A percentile compares a stretch with the other conserved stretches of the same genome.
Evolutionary conservation across 2,888 invertebrate species (phyloP).

Genomic region (Bembecia ichneumoniformis): DNA sequence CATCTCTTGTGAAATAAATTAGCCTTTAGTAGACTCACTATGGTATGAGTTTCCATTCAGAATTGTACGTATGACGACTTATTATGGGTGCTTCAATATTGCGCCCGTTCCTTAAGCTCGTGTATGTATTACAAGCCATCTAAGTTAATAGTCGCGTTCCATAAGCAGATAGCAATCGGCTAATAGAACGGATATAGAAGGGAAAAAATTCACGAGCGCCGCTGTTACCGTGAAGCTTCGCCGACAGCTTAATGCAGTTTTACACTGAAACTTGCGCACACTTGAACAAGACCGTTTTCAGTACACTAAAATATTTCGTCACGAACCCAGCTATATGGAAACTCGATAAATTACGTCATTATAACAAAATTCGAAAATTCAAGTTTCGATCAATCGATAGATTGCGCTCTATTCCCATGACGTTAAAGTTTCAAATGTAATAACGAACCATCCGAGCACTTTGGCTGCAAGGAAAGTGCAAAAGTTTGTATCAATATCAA

Average conservation of each 20-base stretch:
- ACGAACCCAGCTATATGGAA: conserved; percentile 27
- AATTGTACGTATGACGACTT: too few species aligned
- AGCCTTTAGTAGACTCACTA: too few species aligned
- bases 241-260: conserved; percentile 26
- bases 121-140: too few species aligned
- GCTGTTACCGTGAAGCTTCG: conserved; percentile 1
- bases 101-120: too few species aligned
- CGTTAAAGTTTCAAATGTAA: too few species aligned
- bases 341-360: conserved; percentile 41
- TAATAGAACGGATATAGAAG: background rate
- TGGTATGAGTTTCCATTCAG: too few species aligned
- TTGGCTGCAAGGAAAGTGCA: background rate
- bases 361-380: conserved; percentile 17
- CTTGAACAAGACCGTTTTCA: conserved; percentile 21
- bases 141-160: too few species aligned
- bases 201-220: conserved; percentile 13
- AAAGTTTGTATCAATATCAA: background rate
- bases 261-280: conserved; percentile 44
- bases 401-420: too few species aligned
- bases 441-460: too few species aligned
- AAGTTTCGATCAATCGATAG: conserved; percentile 6
- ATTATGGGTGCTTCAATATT: too few species aligned
- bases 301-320: conserved; percentile 38
- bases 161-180: background rate
- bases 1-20: too few species aligned